Base-by-base conservation (phyloP, 2,797 vertebrate genomes). In the Enteromius thamalakanensis region DNA sequence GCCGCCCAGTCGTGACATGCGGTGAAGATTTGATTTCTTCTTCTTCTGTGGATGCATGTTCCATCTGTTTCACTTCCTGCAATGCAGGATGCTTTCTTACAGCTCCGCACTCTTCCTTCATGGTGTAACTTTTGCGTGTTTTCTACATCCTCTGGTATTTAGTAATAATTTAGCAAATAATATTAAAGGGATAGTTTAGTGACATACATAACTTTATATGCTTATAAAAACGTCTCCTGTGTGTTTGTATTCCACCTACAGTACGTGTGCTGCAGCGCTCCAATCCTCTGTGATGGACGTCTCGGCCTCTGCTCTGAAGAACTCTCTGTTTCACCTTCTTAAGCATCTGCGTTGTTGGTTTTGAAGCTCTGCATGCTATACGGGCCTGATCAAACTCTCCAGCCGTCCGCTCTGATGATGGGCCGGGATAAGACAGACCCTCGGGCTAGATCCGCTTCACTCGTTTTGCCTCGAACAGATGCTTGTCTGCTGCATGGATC, bases 401-500 rank as follows among this genome's bases (percentile, higher is more conserved):
- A 19, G 11, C 45, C 79, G 3, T 32, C 26, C 4, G 32, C 76
- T 77, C 32, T 64, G 81, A 84, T 84, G 84, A 85, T 82, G 81
- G 84, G 65, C 64, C 71, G 60, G 26, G 2, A 32, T 32, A 67
- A 82, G 37, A 47, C 70, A 45, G 21, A 21, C 79, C 74, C 80
- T 76, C 72, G 42, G 80, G 65, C 81, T 55, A 34, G 60, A 37
- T 60, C 62, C 8, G 15, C 74, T 85, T 47, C 45, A 34, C 55
- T 86, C 71, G 3, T 60, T 86, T 84, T 42, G 64, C 81, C 76
- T 76, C 19, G 26, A 19, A 69, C 58, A 68, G 60, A 82, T 76
- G 79, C 82, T 68, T 42, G 71, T 75, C 87, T 87, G 78, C 83
- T 87, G 78, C 84, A 91, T 83, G 88, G 87, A 90, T 82, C 89